These are phyloP conservation scores for Pachyuromys duprasi DNA, from an alignment of 2,797 vertebrate species.

Conservation along the genomic window DNA sequence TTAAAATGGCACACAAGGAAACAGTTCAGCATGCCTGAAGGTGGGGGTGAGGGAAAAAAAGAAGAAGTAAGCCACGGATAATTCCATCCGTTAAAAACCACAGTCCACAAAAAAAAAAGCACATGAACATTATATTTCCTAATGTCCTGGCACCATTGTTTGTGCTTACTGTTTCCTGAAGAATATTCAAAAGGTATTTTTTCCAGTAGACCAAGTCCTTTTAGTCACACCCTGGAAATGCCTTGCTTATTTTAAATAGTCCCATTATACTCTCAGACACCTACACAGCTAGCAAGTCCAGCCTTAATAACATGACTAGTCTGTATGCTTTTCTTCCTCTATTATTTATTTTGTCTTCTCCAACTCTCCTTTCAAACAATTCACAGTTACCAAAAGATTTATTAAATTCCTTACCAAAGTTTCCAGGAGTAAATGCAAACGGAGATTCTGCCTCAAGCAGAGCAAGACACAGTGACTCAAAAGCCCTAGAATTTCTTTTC, in stretches of 20 bases:
- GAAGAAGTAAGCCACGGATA: slow-evolving; percentile 64
- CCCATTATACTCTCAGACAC: slow-evolving; percentile 65
- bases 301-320: slow-evolving; percentile 60
- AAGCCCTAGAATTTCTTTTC: slow-evolving; percentile 73
- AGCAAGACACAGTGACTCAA: slow-evolving; percentile 69
- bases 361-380: slow-evolving; percentile 77
- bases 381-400: slow-evolving; percentile 75
- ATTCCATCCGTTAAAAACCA: slow-evolving; percentile 78
- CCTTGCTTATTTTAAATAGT: slow-evolving; percentile 74
- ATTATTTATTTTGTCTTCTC: slow-evolving; percentile 81
- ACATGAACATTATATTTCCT: slow-evolving; percentile 73
- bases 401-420: slow-evolving; percentile 77
- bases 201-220: slow-evolving; percentile 74
- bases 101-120: slow-evolving; percentile 69
- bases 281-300: slow-evolving; percentile 66
- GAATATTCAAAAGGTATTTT: slow-evolving; percentile 72
- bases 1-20: slow-evolving; percentile 76
- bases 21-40: slow-evolving; percentile 43
- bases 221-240: slow-evolving; percentile 71
- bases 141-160: slow-evolving; percentile 67
- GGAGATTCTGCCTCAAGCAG: slow-evolving; percentile 75
- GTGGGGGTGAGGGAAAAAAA: not conserved
- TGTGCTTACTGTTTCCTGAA: slow-evolving; percentile 64
- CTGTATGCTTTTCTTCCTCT: slow-evolving; percentile 42
- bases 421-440: slow-evolving; percentile 70